Percentiles rank a stretch among this genome's conserved stretches.
Conservation (phyloP, 23 tunicate genomes). For the Ciona savignyi region DNA sequence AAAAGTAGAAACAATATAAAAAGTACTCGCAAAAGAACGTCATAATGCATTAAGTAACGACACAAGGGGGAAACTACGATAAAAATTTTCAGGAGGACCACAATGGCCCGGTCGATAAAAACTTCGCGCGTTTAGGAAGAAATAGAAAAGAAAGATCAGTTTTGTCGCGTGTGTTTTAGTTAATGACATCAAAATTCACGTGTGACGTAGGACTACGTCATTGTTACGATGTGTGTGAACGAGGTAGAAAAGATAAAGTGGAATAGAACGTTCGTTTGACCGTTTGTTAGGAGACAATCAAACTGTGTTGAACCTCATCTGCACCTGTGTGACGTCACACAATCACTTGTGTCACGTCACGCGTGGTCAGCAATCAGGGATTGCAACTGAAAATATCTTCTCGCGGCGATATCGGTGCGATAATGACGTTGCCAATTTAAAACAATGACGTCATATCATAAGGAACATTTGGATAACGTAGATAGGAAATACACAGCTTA, state of each 20-base stretch:
- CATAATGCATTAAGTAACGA: neutral
- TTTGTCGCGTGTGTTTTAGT: neutral
- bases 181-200: neutral
- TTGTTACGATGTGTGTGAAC: neutral
- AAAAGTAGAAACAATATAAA: neutral
- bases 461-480: neutral
- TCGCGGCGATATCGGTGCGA: neutral
- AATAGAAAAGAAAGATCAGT: neutral
- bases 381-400: neutral
- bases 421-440: no score
- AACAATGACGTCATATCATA: neutral
- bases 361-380: neutral
- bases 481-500: neutral
- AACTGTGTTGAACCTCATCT: neutral
- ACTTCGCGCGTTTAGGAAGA: neutral
- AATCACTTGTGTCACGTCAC: neutral
- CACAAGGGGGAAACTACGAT: neutral
- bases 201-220: neutral
- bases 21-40: neutral
- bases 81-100: neutral
- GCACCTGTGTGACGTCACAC: neutral
- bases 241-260: neutral
- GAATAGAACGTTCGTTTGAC: neutral
- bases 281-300: neutral
- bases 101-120: neutral